Conservation (phyloP, 2,888 invertebrate genomes). For the Dryomyza anilis region DNA sequence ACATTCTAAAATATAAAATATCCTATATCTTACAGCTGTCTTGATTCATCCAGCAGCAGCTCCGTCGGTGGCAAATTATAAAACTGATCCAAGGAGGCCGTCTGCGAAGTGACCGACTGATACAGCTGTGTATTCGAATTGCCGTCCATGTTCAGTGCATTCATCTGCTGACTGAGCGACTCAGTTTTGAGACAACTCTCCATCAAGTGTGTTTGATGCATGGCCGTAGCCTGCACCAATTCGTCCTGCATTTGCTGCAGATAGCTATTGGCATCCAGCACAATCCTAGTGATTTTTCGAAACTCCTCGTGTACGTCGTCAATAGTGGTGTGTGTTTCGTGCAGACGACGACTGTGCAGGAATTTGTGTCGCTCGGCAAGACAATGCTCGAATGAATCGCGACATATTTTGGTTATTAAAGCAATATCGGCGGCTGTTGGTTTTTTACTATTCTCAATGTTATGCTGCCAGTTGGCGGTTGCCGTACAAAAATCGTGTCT, state of each 20-base stretch:
- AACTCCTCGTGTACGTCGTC: conserved; percentile 34
- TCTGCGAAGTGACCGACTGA: background rate
- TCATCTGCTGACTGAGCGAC: background rate
- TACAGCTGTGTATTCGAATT: background rate
- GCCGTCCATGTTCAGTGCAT: background rate
- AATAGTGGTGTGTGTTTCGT: conserved; percentile 25
- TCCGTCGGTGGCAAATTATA: background rate
- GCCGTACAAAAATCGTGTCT: conserved; percentile 26
- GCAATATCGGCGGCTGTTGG: too few species aligned
- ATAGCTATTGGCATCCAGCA: background rate
- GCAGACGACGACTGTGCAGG: too few species aligned
- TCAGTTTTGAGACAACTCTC: background rate
- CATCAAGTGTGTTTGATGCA: background rate
- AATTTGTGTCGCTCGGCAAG: conserved; percentile 31
- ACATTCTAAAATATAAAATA: too few species aligned
- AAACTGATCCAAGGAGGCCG: conserved; percentile 5
- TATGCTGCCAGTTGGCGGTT: background rate
- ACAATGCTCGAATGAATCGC: conserved; percentile 28
- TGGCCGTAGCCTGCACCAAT: conserved; percentile 29
- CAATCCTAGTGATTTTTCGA: conserved; percentile 6
- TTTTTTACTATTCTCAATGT: too few species aligned
- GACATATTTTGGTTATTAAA: too few species aligned
- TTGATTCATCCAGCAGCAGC: background rate
- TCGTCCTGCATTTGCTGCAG: conserved; percentile 23
- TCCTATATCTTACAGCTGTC: too few species aligned